Percentiles rank a stretch among this genome's conserved stretches.
These are phyloP conservation scores for Leptatherina wallacei DNA, from an alignment of 2,797 vertebrate species.

Conservation along the genomic window DNA sequence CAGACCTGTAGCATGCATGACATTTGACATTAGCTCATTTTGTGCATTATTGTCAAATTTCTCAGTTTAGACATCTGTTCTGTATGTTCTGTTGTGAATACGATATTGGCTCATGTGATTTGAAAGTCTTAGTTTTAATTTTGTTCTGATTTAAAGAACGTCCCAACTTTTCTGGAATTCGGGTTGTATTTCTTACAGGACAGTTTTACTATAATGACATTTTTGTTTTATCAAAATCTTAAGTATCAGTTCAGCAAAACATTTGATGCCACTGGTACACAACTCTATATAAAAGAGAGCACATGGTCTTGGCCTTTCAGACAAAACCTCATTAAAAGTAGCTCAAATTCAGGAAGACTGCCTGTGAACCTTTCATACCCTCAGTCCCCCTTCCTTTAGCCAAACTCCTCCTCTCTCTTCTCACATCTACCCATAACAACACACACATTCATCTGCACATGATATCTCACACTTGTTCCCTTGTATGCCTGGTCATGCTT, in stretches of 20 bases:
- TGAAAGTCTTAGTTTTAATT: no score
- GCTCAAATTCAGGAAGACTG: constrained; percentile 18
- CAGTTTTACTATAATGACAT: background rate
- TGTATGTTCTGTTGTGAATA: no score
- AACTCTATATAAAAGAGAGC: constrained; percentile 30
- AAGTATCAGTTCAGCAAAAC: constrained; percentile 10
- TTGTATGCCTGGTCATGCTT: constrained; percentile 38
- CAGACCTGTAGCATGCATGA: no score
- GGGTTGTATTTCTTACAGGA: background rate
- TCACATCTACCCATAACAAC: constrained; percentile 14
- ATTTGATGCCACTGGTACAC: constrained; percentile 1
- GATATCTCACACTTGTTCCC: constrained; percentile 27
- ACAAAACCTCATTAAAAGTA: constrained; percentile 34
- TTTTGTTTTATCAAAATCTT: constrained; percentile 9
- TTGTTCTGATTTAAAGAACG: no score
- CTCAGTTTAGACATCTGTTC: no score
- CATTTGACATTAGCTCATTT: no score
- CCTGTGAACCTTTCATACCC: constrained; percentile 27
- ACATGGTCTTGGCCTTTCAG: constrained; percentile 29
- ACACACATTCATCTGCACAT: constrained; percentile 16
- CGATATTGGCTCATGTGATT: no score
- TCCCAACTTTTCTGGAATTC: background rate
- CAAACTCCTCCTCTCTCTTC: background rate
- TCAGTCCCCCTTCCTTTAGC: background rate
- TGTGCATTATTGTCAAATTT: no score